These are phyloP conservation scores for Sula dactylatra DNA, from an alignment of 2,113 vertebrate species.

Conservation along the genomic window DNA sequence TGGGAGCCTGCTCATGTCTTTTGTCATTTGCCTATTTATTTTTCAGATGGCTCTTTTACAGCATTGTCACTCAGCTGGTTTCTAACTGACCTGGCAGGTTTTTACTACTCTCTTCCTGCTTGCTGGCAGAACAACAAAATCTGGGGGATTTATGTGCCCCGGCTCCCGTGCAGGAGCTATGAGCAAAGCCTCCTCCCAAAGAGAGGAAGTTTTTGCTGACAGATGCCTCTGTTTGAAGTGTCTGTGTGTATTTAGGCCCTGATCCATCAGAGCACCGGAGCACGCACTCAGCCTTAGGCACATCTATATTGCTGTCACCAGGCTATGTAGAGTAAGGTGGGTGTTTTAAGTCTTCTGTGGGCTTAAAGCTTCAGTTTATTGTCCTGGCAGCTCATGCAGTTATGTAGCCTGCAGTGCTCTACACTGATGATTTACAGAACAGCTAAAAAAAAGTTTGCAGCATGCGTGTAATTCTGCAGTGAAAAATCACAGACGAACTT, in stretches of 20 bases:
- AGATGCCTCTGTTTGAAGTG: constrained; percentile 10
- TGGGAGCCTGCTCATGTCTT: rapidly evolving
- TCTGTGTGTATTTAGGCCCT: background rate
- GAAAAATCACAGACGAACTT: background rate
- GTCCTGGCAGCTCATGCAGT: background rate
- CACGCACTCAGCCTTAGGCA: background rate
- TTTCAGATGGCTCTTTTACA: background rate
- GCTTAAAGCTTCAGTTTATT: background rate
- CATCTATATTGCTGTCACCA: background rate
- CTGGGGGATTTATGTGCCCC: background rate
- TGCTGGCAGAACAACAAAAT: constrained; percentile 27
- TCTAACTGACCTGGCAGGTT: constrained; percentile 31
- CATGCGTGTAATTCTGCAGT: background rate
- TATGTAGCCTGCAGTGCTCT: background rate
- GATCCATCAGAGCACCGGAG: background rate
- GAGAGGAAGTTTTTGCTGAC: background rate
- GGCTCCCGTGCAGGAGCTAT: background rate
- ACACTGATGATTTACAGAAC: constrained; percentile 30
- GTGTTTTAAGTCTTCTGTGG: background rate
- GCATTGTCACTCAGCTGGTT: constrained; percentile 26
- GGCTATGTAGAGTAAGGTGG: background rate
- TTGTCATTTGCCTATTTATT: background rate
- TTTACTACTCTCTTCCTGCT: constrained; percentile 13
- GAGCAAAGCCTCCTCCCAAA: background rate
- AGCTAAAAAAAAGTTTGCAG: background rate